These are phyloP conservation scores for Silurus glanis DNA, from an alignment of 2,113 vertebrate genomes.

Conservation along the genomic window DNA sequence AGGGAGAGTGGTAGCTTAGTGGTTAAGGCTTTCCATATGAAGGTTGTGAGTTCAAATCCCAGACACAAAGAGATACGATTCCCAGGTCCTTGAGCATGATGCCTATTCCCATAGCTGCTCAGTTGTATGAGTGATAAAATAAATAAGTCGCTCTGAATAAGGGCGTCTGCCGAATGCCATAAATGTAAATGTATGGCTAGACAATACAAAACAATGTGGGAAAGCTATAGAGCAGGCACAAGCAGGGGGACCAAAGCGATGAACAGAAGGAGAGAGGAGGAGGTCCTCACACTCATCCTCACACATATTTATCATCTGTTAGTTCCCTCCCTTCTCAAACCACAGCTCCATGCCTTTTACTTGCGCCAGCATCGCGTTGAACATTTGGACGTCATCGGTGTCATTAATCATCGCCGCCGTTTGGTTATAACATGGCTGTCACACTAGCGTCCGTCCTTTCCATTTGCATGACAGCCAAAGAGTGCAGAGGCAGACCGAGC, in stretches of 20 bases:
- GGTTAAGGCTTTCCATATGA: too few species aligned
- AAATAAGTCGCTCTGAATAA: too few species aligned
- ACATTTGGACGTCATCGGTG: conserved; percentile 22
- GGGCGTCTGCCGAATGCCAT: too few species aligned
- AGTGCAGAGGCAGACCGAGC: neutral
- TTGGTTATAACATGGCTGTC: conserved; percentile 12
- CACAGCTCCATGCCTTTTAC: conserved; percentile 3
- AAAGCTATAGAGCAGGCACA: neutral
- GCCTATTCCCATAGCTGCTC: too few species aligned
- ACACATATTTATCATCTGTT: conserved; percentile 32
- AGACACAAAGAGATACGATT: too few species aligned
- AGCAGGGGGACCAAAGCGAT: neutral
- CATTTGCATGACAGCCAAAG: conserved; percentile 1
- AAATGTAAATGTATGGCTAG: neutral
- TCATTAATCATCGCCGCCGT: neutral
- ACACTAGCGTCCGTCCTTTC: conserved; percentile 15
- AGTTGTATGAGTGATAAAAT: too few species aligned
- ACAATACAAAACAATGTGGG: neutral
- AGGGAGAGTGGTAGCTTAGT: too few species aligned
- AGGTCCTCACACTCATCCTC: conserved; percentile 22
- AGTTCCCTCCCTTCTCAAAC: conserved; percentile 16
- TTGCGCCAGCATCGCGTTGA: neutral
- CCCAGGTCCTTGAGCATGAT: too few species aligned
- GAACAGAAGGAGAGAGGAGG: conserved; percentile 42
- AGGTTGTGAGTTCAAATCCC: too few species aligned